Conservation (phyloP, 2,113 vertebrate species). For the Mesembrinibis cayennensis region DNA sequence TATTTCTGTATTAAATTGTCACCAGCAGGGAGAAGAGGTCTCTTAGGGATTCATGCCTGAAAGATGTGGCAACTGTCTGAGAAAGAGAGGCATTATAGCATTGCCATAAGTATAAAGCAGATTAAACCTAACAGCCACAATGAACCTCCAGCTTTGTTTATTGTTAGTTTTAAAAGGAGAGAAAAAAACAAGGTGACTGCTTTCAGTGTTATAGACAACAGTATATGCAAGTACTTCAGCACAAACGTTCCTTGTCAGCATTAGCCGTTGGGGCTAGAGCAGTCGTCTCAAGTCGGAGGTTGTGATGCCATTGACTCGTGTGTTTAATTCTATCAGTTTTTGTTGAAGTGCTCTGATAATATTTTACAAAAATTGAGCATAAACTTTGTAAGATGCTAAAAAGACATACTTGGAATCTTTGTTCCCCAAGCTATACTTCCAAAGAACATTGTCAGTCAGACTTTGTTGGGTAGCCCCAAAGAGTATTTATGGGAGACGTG, state of each 20-base stretch:
- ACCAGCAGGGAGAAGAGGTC: neutral
- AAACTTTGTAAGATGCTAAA: neutral
- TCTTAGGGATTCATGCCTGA: slow-evolving; percentile 43
- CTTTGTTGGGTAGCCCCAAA: neutral
- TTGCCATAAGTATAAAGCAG: neutral
- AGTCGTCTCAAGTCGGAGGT: neutral
- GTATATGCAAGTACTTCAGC: neutral
- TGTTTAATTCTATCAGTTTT: neutral
- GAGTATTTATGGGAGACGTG: neutral
- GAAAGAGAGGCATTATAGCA: neutral
- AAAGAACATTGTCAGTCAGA: neutral
- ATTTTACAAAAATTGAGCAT: neutral
- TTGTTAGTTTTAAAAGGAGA: neutral
- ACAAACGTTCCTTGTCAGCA: neutral
- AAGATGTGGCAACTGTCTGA: neutral
- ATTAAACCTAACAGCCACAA: neutral
- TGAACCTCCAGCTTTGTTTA: slow-evolving; percentile 2
- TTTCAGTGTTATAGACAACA: neutral
- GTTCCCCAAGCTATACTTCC: neutral
- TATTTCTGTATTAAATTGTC: slow-evolving; percentile 66
- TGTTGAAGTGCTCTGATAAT: neutral
- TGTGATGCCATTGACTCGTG: neutral
- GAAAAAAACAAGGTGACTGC: neutral
- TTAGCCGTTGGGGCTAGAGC: neutral
- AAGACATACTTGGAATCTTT: neutral